Conservation (phyloP, 2,113 vertebrate genomes). For the Synchiropus splendidus region DNA sequence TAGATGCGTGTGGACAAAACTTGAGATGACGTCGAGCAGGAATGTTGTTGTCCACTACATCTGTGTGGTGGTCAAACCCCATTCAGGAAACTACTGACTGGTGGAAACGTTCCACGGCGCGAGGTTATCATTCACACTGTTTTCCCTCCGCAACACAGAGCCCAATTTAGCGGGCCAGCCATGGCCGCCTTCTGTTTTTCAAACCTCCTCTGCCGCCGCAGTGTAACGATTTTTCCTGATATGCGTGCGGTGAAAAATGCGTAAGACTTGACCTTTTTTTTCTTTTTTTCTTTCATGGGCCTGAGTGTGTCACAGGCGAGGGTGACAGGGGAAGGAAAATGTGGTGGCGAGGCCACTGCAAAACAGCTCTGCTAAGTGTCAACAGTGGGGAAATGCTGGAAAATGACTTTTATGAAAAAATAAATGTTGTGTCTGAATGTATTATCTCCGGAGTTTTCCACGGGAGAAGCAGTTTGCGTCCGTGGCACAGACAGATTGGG, state of each 20-base stretch:
- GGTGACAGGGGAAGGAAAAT: slow-evolving; percentile 57
- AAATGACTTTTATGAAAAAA: slow-evolving; percentile 3
- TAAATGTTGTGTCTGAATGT: no score
- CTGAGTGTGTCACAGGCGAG: slow-evolving; percentile 47
- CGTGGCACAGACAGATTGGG: no score
- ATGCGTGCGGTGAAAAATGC: slow-evolving; percentile 47
- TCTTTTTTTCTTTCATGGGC: slow-evolving; percentile 15
- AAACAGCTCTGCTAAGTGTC: slow-evolving; percentile 37
- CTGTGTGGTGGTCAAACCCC: slow-evolving; percentile 9
- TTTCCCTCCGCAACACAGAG: slow-evolving; percentile 42
- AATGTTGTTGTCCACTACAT: no score
- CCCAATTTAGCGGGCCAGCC: slow-evolving; percentile 52
- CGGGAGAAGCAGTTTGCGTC: no score
- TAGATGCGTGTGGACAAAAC: no score
- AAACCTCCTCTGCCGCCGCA: slow-evolving; percentile 51
- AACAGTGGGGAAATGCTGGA: slow-evolving; percentile 14
- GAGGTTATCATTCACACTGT: slow-evolving; percentile 53
- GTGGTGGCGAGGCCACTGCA: slow-evolving; percentile 41
- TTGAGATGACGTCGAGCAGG: no score
- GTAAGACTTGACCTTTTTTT: slow-evolving; percentile 60
- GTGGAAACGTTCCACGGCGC: slow-evolving; percentile 42
- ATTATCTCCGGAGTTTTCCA: no score
- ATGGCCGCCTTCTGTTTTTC: slow-evolving; percentile 48
- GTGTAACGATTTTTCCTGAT: slow-evolving; percentile 71
- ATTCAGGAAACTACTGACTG: slow-evolving; percentile 67